Evolutionary conservation across 2,113 vertebrate genomes (phyloP).

Genomic region (Chloroceryle aenea): DNA sequence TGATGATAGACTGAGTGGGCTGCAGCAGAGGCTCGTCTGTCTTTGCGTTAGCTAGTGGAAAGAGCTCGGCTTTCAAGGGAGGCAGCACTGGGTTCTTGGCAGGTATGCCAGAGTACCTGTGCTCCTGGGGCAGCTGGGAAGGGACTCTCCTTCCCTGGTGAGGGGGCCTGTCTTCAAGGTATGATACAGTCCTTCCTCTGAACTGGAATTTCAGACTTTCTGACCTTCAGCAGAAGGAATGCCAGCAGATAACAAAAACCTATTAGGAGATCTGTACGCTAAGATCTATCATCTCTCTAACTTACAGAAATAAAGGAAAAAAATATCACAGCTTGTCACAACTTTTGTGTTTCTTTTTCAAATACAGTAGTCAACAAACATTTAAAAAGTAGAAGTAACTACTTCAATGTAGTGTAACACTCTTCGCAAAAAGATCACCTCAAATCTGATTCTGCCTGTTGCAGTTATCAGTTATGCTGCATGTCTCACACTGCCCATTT

Average conservation of each 20-base stretch:
- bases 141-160: not conserved
- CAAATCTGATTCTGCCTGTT: slow-evolving; percentile 40
- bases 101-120: not conserved
- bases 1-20: not conserved
- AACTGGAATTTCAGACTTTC: not conserved
- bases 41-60: accelerated
- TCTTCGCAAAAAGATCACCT: slow-evolving; percentile 31
- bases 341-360: slow-evolving; percentile 27
- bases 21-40: not conserved
- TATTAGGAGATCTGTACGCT: not conserved
- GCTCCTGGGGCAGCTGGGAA: accelerated
- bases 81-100: not conserved
- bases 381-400: slow-evolving; percentile 2
- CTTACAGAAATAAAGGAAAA: not conserved
- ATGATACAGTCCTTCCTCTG: not conserved
- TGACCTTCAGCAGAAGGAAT: not conserved
- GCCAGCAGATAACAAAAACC: not conserved
- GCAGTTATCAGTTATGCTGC: slow-evolving; percentile 1
- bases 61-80: not conserved
- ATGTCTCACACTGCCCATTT: not conserved
- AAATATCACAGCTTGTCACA: slow-evolving; percentile 37
- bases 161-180: not conserved
- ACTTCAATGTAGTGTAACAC: not conserved
- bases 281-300: slow-evolving; percentile 32
- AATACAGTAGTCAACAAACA: slow-evolving; percentile 26